A percentile compares a stretch with the other conserved stretches of the same genome.
phyloP scores from a whole-genome alignment of 2,113 vertebrate species.

The Baryphthengus martii region DNA sequence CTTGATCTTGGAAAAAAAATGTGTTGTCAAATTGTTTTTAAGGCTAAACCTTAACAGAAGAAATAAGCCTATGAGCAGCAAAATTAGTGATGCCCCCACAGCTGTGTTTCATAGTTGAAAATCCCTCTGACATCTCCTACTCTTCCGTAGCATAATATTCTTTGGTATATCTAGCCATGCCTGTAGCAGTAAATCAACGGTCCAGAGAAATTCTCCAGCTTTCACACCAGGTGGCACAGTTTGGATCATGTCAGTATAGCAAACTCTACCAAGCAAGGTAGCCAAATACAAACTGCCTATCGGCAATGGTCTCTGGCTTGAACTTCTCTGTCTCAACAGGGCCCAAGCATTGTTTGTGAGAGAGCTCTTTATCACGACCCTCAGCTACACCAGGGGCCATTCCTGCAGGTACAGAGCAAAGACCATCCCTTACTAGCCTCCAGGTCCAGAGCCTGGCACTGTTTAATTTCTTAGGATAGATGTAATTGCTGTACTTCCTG shows the following conservation, averaged over 20 bases:
- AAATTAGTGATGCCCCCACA: not conserved
- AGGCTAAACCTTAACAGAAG: not conserved
- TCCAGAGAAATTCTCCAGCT: not conserved
- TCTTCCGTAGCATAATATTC: accelerated
- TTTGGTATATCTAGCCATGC: not conserved
- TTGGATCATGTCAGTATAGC: not conserved
- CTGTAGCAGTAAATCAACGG: not conserved
- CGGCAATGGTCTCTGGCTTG: not conserved
- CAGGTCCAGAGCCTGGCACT: not conserved
- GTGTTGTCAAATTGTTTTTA: not conserved
- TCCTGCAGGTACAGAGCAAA: not conserved
- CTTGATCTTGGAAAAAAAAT: not conserved
- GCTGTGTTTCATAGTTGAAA: not conserved
- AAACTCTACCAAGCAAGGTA: not conserved
- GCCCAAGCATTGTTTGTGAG: not conserved
- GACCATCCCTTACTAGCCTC: not conserved
- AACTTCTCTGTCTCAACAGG: not conserved
- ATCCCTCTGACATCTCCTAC: not conserved
- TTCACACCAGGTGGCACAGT: not conserved
- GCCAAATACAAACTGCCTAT: not conserved
- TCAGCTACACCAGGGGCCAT: not conserved
- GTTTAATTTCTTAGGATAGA: not conserved
- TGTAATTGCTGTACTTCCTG: not conserved
- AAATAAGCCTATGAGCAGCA: not conserved
- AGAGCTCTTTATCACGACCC: not conserved